Base-by-base conservation (phyloP, 2,888 invertebrate species). In the Agrotis segetum region DNA sequence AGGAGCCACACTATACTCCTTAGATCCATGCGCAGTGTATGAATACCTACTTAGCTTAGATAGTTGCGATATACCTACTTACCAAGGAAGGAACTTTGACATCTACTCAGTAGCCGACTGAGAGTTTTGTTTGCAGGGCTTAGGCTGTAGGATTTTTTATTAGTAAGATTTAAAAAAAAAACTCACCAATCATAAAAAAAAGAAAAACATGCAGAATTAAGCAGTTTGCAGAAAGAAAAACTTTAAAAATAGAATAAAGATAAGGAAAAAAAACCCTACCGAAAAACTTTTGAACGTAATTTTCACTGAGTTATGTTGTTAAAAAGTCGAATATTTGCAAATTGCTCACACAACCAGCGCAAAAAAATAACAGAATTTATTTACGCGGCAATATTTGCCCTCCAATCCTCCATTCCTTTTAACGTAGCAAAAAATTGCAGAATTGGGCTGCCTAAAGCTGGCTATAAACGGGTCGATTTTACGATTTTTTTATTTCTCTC, bases 391-490 rank as follows among this genome's bases (percentile, higher is more conserved):
- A 74, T 74, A 67, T 80, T 77, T 61, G 66, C 52, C 55, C 72
- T 65, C 61, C 69, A 61, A 65, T 73, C 65, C 61, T 52, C 29
- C 46, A 64, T 73, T 71, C 50, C 61, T 80, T 80, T 72, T 77
- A 67, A 63, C 69, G 67, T 66, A 68, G 66, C 67, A 77, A 81
- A 79, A 82, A 83, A 71, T 75, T 62, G 60, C 50, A 71, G 84
- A 81, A 70, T 76, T 61, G 62, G 65, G 46, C 63, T 63, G 50
- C 65, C 65, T 79, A 84, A 84, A 77, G 83, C 80, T 69, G 58
- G 73, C 80, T 62, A 77, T 83, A 73, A 65, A 80, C 71, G 71
- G 77, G 55, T 63, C 84, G 77, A 70, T 65, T 82, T 82, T 73
- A 82, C 66, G 68, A 61, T 74, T 75, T 82, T 49, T 72, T 79